Percentiles rank a stretch among this genome's conserved stretches.
phyloP scores from a whole-genome alignment of 2,113 vertebrate genomes.

The Atractosteus spatula region DNA sequence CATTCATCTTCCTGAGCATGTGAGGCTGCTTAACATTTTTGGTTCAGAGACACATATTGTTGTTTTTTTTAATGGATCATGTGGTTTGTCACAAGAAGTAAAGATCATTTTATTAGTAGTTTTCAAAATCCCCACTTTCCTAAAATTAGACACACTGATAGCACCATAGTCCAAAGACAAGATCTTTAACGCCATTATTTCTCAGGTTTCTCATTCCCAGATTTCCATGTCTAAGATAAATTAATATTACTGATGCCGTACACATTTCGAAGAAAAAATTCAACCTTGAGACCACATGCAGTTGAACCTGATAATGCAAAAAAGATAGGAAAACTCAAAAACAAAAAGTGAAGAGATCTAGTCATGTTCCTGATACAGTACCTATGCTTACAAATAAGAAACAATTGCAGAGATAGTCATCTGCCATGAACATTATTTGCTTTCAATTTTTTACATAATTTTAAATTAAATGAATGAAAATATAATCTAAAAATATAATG shows the following conservation, averaged over 20 bases:
- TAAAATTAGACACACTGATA: conserved; percentile 15
- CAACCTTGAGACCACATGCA: neutral
- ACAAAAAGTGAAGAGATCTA: too few relatives aligned
- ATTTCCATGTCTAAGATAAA: conserved; percentile 3
- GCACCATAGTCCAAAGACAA: neutral
- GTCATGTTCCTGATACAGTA: too few relatives aligned
- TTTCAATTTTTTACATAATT: too few relatives aligned
- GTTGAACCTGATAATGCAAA: too few relatives aligned
- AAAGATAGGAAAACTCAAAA: too few relatives aligned
- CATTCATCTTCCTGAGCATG: conserved; percentile 39
- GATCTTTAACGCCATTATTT: conserved; percentile 13
- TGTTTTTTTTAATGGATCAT: conserved; percentile 25
- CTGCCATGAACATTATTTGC: too few relatives aligned
- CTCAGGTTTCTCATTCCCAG: neutral
- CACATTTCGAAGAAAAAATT: too few relatives aligned
- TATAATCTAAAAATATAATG: too few relatives aligned
- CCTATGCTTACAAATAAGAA: too few relatives aligned
- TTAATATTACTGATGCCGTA: neutral
- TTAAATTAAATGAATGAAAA: too few relatives aligned
- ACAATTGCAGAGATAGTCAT: too few relatives aligned
- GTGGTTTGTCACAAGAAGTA: conserved; percentile 48
- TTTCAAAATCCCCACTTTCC: conserved; percentile 19
- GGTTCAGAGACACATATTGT: conserved; percentile 27
- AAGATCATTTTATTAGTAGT: conserved; percentile 12
- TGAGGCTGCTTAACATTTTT: conserved; percentile 47